Evolutionary conservation across 2,888 invertebrate species (phyloP).

Genomic region (Synanthedon myopaeformis): DNA sequence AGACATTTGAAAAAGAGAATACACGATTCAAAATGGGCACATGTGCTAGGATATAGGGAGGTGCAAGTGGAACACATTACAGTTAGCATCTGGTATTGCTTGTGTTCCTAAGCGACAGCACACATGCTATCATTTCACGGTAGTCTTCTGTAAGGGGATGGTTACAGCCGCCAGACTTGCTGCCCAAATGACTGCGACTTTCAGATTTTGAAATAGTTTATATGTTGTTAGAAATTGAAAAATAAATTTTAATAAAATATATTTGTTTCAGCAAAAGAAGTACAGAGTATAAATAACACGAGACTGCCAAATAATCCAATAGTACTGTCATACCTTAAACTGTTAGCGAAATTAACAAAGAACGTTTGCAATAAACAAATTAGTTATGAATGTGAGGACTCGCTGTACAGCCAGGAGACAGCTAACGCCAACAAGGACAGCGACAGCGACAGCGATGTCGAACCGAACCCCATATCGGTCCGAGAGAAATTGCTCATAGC

Average conservation of each 20-base stretch:
- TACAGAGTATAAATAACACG: conserved; percentile 60
- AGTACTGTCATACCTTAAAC: conserved; percentile 47
- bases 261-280: conserved; percentile 35
- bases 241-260: neutral
- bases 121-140: no score
- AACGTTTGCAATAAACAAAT: conserved; percentile 59
- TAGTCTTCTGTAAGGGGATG: no score
- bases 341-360: conserved; percentile 52
- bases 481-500: conserved; percentile 59
- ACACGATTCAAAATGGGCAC: no score
- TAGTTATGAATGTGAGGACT: conserved; percentile 53
- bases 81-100: no score
- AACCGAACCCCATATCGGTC: conserved; percentile 55
- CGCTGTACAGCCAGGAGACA: conserved; percentile 55
- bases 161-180: no score
- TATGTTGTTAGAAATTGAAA: neutral
- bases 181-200: no score
- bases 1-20: neutral
- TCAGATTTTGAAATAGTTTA: no score
- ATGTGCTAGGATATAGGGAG: no score
- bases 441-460: conserved; percentile 70
- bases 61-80: no score
- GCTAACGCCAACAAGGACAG: conserved; percentile 62
- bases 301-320: conserved; percentile 69
- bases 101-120: no score